These are phyloP conservation scores for Brachynemurus nebulosus DNA, from an alignment of 2,888 invertebrate species.

Conservation along the genomic window DNA sequence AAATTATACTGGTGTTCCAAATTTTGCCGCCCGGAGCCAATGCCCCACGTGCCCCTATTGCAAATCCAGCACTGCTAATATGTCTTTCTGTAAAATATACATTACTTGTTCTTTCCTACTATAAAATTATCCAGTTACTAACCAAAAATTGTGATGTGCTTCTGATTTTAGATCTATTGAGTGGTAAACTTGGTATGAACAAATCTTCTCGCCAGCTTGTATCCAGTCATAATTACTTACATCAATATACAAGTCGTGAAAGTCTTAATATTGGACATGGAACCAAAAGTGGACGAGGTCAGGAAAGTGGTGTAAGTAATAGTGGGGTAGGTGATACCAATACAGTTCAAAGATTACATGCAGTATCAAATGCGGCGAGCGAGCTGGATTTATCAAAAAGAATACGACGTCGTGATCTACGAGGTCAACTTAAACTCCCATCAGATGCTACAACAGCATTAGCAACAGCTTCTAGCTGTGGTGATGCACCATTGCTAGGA, in stretches of 20 bases:
- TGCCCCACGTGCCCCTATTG: too few species aligned
- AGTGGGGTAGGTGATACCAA: not conserved
- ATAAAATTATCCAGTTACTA: too few species aligned
- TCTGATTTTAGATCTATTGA: conserved; percentile 57
- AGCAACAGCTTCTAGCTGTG: conserved; percentile 52
- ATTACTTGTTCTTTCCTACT: too few species aligned
- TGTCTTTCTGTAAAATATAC: too few species aligned
- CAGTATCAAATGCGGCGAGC: conserved; percentile 40
- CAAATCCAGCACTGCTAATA: too few species aligned
- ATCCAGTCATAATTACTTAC: conserved; percentile 29
- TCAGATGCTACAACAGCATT: conserved; percentile 36
- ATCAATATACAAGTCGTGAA: conserved; percentile 45
- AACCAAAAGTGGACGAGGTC: too few species aligned
- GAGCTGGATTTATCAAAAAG: conserved; percentile 66
- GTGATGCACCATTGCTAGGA: conserved; percentile 59
- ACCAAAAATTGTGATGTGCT: too few species aligned
- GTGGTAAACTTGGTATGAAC: conserved; percentile 61
- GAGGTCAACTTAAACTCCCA: conserved; percentile 46
- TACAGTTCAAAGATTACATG: not conserved
- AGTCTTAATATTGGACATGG: too few species aligned
- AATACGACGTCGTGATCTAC: conserved; percentile 47
- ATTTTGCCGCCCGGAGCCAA: too few species aligned
- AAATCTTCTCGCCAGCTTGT: conserved; percentile 28
- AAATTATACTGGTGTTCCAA: too few species aligned
- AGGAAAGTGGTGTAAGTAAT: conserved; percentile 42